phyloP scores from a whole-genome alignment of 2,113 vertebrate species.

The Beaufortia kweichowensis region DNA sequence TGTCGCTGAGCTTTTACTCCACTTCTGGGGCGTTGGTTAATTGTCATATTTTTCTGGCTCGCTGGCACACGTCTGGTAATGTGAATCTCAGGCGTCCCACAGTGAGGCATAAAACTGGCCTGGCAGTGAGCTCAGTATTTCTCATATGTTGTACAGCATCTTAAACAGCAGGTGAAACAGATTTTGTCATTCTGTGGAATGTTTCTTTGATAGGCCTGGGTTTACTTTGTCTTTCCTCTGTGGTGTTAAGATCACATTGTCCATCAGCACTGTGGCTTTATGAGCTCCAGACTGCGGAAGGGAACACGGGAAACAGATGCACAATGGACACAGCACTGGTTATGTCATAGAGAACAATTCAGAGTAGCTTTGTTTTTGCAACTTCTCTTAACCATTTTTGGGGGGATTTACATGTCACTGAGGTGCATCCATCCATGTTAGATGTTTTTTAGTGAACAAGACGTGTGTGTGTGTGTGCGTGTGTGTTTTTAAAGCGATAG shows the following conservation, averaged over 20 bases:
- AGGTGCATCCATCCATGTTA: neutral
- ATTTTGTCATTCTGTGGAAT: constrained; percentile 41
- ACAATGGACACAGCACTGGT: neutral
- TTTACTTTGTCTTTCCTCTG: constrained; percentile 27
- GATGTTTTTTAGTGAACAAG: too few relatives aligned
- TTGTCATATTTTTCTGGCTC: constrained; percentile 22
- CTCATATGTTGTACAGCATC: constrained; percentile 16
- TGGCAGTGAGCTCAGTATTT: constrained; percentile 33
- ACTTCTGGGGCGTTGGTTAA: constrained; percentile 22
- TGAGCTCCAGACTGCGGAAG: constrained; percentile 37
- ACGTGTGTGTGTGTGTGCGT: too few relatives aligned
- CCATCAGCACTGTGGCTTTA: constrained; percentile 28
- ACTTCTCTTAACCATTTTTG: neutral
- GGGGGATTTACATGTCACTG: neutral
- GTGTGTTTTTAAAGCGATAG: too few relatives aligned
- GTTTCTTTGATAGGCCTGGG: constrained; percentile 39
- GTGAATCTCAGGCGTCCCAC: constrained; percentile 26
- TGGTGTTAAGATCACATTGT: constrained; percentile 40
- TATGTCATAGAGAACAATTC: constrained; percentile 7
- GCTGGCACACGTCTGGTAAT: constrained; percentile 39
- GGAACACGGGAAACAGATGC: constrained; percentile 23
- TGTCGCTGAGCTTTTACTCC: constrained; percentile 20
- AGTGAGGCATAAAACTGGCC: constrained; percentile 36
- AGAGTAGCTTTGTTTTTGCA: neutral
- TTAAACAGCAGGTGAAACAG: constrained; percentile 39